Evolutionary conservation across 30 jellyfish, hydroid and myxozoan genomes (phyloP).

Genomic region (Mastigias papua): DNA sequence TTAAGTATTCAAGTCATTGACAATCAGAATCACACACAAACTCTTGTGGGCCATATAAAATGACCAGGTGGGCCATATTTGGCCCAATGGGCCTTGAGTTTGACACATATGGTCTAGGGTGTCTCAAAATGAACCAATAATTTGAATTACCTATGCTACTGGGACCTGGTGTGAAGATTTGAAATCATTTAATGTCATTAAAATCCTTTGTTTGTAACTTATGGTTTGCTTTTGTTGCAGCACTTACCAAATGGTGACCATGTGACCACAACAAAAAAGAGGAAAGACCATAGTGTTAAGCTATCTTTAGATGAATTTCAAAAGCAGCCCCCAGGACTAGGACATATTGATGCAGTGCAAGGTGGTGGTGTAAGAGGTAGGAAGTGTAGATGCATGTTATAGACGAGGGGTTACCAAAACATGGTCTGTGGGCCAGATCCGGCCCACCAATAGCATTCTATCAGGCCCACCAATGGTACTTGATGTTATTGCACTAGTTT

Average conservation of each 20-base stretch:
- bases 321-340: background rate
- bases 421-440: too few species aligned
- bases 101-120: too few species aligned
- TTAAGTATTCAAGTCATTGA: too few species aligned
- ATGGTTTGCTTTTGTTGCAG: background rate
- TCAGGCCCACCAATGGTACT: too few species aligned
- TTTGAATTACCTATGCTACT: background rate
- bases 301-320: conserved; percentile 42
- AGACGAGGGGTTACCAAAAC: too few species aligned
- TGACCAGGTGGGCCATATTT: too few species aligned
- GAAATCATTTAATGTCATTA: background rate
- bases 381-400: background rate
- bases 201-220: background rate
- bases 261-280: conserved; percentile 3
- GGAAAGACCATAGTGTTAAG: conserved; percentile 31
- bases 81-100: too few species aligned
- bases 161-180: background rate
- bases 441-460: too few species aligned
- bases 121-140: too few species aligned
- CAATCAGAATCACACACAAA: too few species aligned
- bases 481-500: too few species aligned
- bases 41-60: too few species aligned
- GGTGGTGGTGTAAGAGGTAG: background rate
- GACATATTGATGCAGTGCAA: background rate
- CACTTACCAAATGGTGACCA: background rate